Evolutionary conservation across 2,797 vertebrate species (phyloP).

Genomic region (Peromyscus melanophrys): DNA sequence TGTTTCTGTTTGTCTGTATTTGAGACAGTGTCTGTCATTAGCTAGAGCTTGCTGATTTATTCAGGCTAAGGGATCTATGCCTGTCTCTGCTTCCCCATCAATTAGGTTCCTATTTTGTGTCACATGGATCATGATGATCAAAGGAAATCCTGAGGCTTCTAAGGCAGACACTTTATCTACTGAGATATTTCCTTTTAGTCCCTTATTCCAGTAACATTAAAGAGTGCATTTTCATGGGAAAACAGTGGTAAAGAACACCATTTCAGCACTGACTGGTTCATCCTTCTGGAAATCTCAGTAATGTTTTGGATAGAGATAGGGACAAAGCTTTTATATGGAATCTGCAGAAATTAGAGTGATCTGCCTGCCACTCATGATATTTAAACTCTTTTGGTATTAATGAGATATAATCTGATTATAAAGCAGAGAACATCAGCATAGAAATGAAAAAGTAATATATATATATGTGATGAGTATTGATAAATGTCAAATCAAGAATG

Average conservation of each 20-base stretch:
- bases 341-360: not conserved
- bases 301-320: slow-evolving; percentile 24
- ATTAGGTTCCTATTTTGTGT: not conserved
- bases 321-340: not conserved
- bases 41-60: not conserved
- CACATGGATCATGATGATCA: not conserved
- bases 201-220: slow-evolving; percentile 23
- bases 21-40: not conserved
- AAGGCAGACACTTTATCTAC: not conserved
- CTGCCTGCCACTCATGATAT: rapidly evolving
- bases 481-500: slow-evolving; percentile 25
- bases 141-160: not conserved
- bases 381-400: not conserved
- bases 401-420: too few species aligned
- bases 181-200: not conserved
- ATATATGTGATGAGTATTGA: not conserved
- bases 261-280: not conserved
- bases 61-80: not conserved
- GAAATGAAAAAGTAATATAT: not conserved
- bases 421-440: not conserved
- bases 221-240: not conserved
- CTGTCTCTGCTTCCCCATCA: not conserved
- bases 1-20: not conserved
- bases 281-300: slow-evolving; percentile 9
- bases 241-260: not conserved